phyloP scores from a whole-genome alignment of 2,113 vertebrate genomes.

The Lichenostomus cassidix region DNA sequence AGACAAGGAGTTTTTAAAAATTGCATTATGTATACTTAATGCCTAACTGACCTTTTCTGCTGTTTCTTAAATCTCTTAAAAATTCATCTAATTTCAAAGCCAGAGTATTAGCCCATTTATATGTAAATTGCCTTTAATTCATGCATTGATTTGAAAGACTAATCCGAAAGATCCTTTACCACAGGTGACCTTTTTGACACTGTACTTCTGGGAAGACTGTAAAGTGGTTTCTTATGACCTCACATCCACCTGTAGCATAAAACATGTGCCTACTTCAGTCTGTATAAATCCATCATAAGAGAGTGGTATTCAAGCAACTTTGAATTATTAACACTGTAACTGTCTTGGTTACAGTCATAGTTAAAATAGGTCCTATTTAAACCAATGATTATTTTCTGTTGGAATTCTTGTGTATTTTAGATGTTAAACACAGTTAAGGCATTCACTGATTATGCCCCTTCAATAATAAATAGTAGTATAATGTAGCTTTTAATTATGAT shows the following conservation, averaged over 20 bases:
- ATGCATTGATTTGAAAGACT: conserved; percentile 81
- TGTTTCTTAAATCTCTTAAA: conserved; percentile 79
- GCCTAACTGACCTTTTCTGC: conserved; percentile 78
- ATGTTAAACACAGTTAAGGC: not conserved
- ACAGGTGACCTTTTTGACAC: conserved; percentile 79
- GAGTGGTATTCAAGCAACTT: conserved; percentile 22
- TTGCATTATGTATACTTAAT: conserved; percentile 77
- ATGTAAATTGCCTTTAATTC: conserved; percentile 85
- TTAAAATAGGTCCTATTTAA: not conserved
- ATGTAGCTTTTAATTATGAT: not conserved
- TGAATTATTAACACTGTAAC: conserved; percentile 60
- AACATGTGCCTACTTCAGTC: conserved; percentile 49
- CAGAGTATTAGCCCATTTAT: conserved; percentile 79
- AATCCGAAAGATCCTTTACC: conserved; percentile 77
- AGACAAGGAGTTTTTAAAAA: conserved; percentile 73
- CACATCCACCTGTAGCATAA: conserved; percentile 66
- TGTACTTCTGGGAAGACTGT: conserved; percentile 71
- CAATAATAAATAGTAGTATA: not conserved
- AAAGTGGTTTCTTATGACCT: conserved; percentile 70
- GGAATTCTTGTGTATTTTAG: not conserved
- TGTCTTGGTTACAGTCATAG: conserved; percentile 9
- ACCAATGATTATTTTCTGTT: not conserved
- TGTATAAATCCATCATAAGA: conserved; percentile 57
- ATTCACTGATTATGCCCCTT: not conserved
- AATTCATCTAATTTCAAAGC: conserved; percentile 79